Base-by-base conservation (phyloP, 2,113 vertebrate genomes). In the Numida meleagris region DNA sequence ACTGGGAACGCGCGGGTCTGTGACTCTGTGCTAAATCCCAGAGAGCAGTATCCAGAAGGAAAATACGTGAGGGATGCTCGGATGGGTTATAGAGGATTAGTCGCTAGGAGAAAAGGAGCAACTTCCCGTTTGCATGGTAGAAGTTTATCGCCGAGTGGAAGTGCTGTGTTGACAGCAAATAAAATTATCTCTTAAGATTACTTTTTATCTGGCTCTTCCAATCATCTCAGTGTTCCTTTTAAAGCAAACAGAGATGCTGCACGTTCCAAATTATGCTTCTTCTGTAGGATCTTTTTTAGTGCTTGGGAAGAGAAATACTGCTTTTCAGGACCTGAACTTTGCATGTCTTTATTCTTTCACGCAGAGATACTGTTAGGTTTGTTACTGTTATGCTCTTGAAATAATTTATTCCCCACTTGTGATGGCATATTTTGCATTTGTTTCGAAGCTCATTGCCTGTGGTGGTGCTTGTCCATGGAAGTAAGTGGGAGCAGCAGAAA, bases 111-210 rank as follows among this genome's bases (percentile, higher is more conserved):
- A 88, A 91, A 90, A 34, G 65, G 78, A 93, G 46, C 25, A 14
- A 31, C 68, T 91, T 94, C 68, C 65, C 11, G 5, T 34, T 34
- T 48, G 29, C 36, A 11, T 16, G 65, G n/a, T 83, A 68, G 68
- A 10, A 43, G 40, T n/a, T 95, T 77, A 90, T 77, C n/a, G 0
- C 40, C 6, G 18, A 13, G 18, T 79, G 62, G 80, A 94, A 92
- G 45, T 57, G n/a, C 66, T 53, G 71, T 80, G 86, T 48, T 95
- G 90, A 92, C 86, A 76, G 81, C 45, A 89, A 81, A 89, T 88
- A 87, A 71, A 57, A 20, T 78, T 90, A 34, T 93, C 85, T 86
- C 27, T 91, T 70, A 40, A 62, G 59, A 86, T 78, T 82, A 55
- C 51, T 74, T 55, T 92, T 73, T 89, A 67, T 71, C 78, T 89